phyloP scores from a whole-genome alignment of 2,113 vertebrate species.

The Machaerirhynchus nigripectus region DNA sequence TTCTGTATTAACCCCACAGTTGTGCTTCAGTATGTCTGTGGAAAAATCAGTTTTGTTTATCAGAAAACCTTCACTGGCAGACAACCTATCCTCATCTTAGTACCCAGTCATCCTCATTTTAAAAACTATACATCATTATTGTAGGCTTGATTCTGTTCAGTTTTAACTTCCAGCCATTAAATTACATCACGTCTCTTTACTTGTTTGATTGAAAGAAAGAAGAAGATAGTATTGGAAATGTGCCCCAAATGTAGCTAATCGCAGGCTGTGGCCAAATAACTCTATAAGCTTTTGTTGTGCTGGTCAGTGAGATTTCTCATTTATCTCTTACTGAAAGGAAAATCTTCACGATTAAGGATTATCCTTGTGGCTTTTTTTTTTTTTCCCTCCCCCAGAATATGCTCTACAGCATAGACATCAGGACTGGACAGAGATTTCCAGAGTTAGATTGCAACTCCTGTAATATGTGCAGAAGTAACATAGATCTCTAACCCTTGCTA shows the following conservation, averaged over 20 bases:
- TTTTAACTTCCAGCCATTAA: background rate
- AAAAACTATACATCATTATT: background rate
- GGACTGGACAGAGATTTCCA: background rate
- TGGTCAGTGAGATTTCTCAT: background rate
- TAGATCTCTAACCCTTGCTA: background rate
- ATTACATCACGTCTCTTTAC: background rate
- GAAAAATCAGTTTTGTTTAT: background rate
- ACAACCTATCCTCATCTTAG: background rate
- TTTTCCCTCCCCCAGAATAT: background rate
- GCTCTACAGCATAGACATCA: background rate
- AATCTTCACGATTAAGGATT: background rate
- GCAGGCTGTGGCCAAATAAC: background rate
- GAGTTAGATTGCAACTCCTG: background rate
- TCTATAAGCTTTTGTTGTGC: background rate
- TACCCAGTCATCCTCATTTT: background rate
- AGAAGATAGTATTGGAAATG: background rate
- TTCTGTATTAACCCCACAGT: background rate
- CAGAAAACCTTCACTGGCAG: background rate
- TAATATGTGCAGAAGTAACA: background rate
- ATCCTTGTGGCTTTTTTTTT: rapidly evolving
- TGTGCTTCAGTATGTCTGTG: background rate
- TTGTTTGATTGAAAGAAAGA: background rate
- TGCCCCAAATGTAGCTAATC: background rate
- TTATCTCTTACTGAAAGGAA: background rate
- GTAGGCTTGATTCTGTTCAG: background rate